These are phyloP conservation scores for Semnornis frantzii DNA, from an alignment of 2,113 vertebrate genomes.

Conservation along the genomic window DNA sequence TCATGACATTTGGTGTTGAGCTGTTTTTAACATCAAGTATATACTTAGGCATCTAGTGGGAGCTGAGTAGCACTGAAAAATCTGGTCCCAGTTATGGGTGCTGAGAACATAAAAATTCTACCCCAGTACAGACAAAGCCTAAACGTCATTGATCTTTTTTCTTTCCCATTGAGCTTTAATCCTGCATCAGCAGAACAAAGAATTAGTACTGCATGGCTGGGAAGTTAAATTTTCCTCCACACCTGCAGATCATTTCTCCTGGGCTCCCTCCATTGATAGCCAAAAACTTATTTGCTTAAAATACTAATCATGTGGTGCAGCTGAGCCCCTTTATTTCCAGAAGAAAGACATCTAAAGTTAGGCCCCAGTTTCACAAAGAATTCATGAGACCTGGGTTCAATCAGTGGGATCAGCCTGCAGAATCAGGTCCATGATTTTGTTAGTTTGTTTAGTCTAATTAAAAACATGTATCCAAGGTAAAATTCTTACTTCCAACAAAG, in stretches of 20 bases:
- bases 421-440: background rate
- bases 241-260: conserved; percentile 62
- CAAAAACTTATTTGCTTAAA: conserved; percentile 62
- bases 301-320: conserved; percentile 62
- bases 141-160: conserved; percentile 64
- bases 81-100: conserved; percentile 57
- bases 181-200: conserved; percentile 64
- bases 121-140: conserved; percentile 26
- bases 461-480: background rate
- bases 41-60: background rate
- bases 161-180: conserved; percentile 61
- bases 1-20: background rate
- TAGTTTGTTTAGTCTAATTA: conserved; percentile 53
- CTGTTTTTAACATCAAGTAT: background rate
- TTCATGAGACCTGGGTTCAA: conserved; percentile 39
- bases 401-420: conserved; percentile 43
- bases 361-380: conserved; percentile 36
- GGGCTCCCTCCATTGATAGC: conserved; percentile 44
- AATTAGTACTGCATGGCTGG: conserved; percentile 32
- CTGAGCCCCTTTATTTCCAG: conserved; percentile 40
- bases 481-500: background rate
- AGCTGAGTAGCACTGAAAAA: conserved; percentile 26
- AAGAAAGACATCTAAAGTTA: conserved; percentile 40
- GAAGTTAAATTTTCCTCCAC: conserved; percentile 65
- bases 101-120: conserved; percentile 59